phyloP scores from a whole-genome alignment of 2,888 invertebrate genomes.

The Elegia similella region DNA sequence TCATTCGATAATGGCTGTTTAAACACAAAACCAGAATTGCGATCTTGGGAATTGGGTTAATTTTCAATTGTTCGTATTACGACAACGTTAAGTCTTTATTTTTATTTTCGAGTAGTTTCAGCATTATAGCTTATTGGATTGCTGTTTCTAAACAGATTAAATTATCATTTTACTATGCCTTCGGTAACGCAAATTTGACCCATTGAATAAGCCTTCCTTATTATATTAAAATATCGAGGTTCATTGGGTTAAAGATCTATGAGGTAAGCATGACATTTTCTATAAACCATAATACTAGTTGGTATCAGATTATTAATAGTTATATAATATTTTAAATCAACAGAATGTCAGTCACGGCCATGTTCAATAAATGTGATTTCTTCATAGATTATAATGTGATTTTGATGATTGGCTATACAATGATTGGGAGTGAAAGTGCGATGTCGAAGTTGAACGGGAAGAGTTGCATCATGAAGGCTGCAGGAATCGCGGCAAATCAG shows the following conservation, averaged over 20 bases:
- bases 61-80: neutral
- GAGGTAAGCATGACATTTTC: no score
- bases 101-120: neutral
- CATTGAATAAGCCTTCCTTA: no score
- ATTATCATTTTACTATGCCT: no score
- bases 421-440: conserved; percentile 26
- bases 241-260: no score
- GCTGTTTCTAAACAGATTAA: neutral
- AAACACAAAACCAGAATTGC: neutral
- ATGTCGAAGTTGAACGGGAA: conserved; percentile 24
- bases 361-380: neutral
- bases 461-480: conserved; percentile 24
- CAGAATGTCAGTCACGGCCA: neutral
- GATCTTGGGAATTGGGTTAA: conserved; percentile 1
- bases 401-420: conserved; percentile 22
- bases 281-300: no score
- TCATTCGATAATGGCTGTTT: neutral
- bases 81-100: neutral
- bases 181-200: no score
- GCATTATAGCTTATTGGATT: neutral
- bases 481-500: conserved; percentile 3
- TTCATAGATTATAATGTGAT: neutral
- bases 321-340: neutral
- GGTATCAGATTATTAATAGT: no score
- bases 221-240: no score